A percentile compares a stretch with the other conserved stretches of the same genome.
Evolutionary conservation across 2,888 invertebrate species (phyloP).

Genomic region (Itoplectis maculator): DNA sequence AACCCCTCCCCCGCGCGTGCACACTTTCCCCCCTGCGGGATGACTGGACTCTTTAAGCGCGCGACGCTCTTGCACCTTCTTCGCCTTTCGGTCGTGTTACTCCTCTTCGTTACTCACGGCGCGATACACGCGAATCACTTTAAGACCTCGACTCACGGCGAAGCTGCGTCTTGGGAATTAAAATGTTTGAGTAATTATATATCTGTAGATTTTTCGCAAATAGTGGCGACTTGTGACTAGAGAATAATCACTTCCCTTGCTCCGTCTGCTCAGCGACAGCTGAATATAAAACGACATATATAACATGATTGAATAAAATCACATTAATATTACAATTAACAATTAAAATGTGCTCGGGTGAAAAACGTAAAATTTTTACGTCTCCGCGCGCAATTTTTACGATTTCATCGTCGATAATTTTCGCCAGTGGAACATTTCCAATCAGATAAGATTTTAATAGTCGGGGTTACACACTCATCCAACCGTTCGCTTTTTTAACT

Average conservation of each 20-base stretch:
- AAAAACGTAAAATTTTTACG: too few species aligned
- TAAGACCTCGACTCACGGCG: not conserved
- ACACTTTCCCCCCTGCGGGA: slow-evolving; percentile 72
- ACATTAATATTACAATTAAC: not conserved
- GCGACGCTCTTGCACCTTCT: slow-evolving; percentile 66
- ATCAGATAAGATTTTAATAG: not conserved
- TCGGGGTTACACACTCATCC: too few species aligned
- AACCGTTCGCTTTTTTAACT: too few species aligned
- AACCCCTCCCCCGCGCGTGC: slow-evolving; percentile 46
- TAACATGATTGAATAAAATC: not conserved
- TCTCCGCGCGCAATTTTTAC: not conserved
- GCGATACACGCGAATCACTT: too few species aligned
- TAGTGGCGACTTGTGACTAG: not conserved
- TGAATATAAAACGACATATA: not conserved
- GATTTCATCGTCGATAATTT: not conserved
- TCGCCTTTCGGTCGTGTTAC: slow-evolving; percentile 14
- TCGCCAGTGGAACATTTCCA: not conserved
- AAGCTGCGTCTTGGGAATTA: not conserved
- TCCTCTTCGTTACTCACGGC: slow-evolving; percentile 6
- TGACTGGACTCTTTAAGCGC: slow-evolving; percentile 83
- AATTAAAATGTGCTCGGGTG: too few species aligned
- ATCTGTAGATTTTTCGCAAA: not conserved
- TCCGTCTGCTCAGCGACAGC: not conserved
- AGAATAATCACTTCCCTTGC: not conserved
- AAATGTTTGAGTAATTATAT: not conserved